Evolutionary conservation across 2,797 vertebrate species (phyloP).

Genomic region (Paratrypauchen microcephalus): DNA sequence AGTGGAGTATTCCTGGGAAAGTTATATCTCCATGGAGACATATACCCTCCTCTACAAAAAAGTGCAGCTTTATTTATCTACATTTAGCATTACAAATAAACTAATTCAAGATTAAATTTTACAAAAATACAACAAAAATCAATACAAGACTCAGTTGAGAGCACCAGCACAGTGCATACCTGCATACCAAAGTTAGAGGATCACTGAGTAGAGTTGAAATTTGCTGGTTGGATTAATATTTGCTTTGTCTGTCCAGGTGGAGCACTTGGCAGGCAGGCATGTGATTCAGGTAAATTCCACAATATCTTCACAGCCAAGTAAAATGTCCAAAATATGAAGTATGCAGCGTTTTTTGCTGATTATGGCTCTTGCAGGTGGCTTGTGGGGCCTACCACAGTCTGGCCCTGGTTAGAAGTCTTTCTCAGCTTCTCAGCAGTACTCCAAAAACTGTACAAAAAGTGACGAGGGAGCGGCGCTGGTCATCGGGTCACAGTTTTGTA

Average conservation of each 20-base stretch:
- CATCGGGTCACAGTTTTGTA: constrained; percentile 78
- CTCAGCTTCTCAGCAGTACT: constrained; percentile 75
- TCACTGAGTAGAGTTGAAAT: background rate
- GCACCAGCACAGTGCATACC: background rate
- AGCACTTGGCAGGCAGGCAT: constrained; percentile 90
- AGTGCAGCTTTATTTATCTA: background rate
- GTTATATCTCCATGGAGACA: too few relatives aligned
- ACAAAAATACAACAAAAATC: background rate
- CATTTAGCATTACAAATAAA: background rate
- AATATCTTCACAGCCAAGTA: background rate
- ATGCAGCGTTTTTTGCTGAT: background rate
- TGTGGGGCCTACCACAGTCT: constrained; percentile 94
- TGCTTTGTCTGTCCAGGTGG: constrained; percentile 68
- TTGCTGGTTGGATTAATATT: constrained; percentile 14
- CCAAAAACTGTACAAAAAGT: constrained; percentile 69
- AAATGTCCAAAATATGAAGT: constrained; percentile 11
- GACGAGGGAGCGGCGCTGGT: constrained; percentile 84
- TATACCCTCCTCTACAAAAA: too few relatives aligned
- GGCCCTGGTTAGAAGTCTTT: constrained; percentile 86
- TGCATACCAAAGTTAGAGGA: background rate
- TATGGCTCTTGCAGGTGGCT: constrained; percentile 70
- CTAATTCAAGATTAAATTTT: background rate
- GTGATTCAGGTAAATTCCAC: constrained; percentile 82
- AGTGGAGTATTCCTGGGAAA: too few relatives aligned
- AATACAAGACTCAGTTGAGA: background rate